Evolutionary conservation across 2,113 vertebrate genomes (phyloP).

Genomic region (Melanotaenia duboulayi): DNA sequence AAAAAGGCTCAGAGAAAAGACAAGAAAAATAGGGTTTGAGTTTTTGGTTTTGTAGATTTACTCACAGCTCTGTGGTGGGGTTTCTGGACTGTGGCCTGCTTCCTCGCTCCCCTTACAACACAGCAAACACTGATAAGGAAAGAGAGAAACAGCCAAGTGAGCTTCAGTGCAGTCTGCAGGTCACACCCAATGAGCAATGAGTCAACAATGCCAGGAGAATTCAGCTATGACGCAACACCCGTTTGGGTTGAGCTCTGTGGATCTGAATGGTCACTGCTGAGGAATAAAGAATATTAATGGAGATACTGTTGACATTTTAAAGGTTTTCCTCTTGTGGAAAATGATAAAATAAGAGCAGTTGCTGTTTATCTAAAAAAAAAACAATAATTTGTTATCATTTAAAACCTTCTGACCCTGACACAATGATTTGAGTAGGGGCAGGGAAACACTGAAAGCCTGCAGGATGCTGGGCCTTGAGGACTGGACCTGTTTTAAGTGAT

Average conservation of each 20-base stretch:
- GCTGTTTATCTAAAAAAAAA: too few relatives aligned
- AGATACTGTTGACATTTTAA: background rate
- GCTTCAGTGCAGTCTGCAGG: constrained; percentile 34
- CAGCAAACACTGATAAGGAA: constrained; percentile 62
- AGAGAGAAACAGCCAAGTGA: constrained; percentile 64
- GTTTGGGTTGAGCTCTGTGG: background rate
- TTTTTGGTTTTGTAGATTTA: background rate
- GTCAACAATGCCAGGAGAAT: constrained; percentile 48
- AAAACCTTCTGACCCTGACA: too few relatives aligned
- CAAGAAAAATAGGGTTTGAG: background rate
- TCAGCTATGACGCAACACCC: background rate
- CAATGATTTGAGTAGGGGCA: too few relatives aligned
- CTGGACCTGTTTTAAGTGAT: too few relatives aligned
- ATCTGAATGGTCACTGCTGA: background rate
- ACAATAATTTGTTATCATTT: too few relatives aligned
- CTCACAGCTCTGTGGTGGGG: constrained; percentile 39
- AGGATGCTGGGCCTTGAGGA: too few relatives aligned
- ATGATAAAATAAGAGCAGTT: background rate
- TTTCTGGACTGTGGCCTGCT: constrained; percentile 38
- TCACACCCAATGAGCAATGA: constrained; percentile 72
- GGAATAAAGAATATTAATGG: background rate
- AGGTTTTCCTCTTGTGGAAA: too few relatives aligned
- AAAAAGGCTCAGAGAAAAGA: background rate
- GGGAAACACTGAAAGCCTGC: too few relatives aligned
- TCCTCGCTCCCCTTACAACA: constrained; percentile 34